These are phyloP conservation scores for Tanytarsus gracilentus DNA, from an alignment of 2,888 invertebrate genomes.

Conservation along the genomic window DNA sequence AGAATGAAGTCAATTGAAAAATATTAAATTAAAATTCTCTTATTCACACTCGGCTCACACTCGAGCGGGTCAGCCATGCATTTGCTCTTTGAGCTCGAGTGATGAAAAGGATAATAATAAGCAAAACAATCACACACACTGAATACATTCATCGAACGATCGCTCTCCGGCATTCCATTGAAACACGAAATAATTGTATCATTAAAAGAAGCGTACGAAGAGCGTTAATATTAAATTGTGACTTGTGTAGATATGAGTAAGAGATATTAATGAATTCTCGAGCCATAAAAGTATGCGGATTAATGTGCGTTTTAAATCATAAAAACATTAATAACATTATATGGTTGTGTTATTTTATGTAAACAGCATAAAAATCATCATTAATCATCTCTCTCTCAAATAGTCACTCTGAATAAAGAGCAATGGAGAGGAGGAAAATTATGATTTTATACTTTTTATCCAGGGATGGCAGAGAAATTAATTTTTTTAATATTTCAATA, in stretches of 20 bases:
- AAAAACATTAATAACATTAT: conserved; percentile 29
- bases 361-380: conserved; percentile 29
- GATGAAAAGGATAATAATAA: conserved; percentile 1
- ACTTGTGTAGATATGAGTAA: conserved; percentile 20
- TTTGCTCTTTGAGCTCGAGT: no score
- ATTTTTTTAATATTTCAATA: background rate
- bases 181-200: conserved; percentile 14
- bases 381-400: conserved; percentile 20
- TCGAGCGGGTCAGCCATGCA: no score
- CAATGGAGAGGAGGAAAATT: conserved; percentile 19
- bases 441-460: background rate
- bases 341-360: conserved; percentile 28
- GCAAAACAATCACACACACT: background rate
- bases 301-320: conserved; percentile 29
- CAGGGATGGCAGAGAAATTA: background rate
- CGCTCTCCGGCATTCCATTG: conserved; percentile 9
- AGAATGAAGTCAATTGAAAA: conserved; percentile 1
- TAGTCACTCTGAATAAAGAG: background rate
- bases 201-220: conserved; percentile 4
- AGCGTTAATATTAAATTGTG: conserved; percentile 22
- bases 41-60: no score
- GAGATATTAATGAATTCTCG: conserved; percentile 27
- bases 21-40: background rate
- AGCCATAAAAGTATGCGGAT: conserved; percentile 28
- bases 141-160: no score